Base-by-base conservation (phyloP, 2,113 vertebrate species). In the Panthera leo region DNA sequence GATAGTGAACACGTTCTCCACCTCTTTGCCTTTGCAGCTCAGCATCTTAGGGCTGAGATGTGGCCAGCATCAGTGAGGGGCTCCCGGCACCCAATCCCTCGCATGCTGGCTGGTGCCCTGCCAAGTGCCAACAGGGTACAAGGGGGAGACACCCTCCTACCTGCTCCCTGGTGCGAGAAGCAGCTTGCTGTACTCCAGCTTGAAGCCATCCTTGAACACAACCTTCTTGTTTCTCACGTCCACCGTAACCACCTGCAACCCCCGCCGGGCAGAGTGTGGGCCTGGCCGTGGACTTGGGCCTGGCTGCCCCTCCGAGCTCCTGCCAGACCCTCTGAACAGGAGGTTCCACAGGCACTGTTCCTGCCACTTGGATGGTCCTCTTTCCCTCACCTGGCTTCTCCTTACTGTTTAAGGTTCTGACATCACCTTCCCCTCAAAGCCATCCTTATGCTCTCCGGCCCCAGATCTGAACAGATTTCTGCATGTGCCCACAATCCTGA, bases 111-210 rank as follows among this genome's bases (percentile, higher is more conserved):
- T 13, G 0, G 79, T 34, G 71, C 3, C 82, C 82, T 73, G 13
- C 12, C 39, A 0, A 1, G 25, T 21, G 36, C 70, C 12, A 3
- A 7, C 4, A 0, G 39, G 16, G 36, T 31, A 12, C 23, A 15
- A 15, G 5, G 15, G 31, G 65, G 27, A 36, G 31, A 39, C 15
- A 6, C 31, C 78, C 15, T 48, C 99, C 98, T 97, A 99, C 99
- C 95, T 99, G 99, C 98, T 99, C 97, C 99, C 99, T 8, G 99
- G 99, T 0, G 99, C 99, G 97, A 99, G 99, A 89, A 99, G 99
- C 95, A 99, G 99, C 91, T 99, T 99, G 98, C 99, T 99, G 97
- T 99, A 99, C 95, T 99, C 99, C 99, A 99, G 99, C 98, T 99
- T 99, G 98, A 99, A 99, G 78, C 99, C 99, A 58, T 99, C 99